Percentiles rank a stretch among this genome's conserved stretches.
Conservation (phyloP, 2,113 vertebrate genomes). For the Phylloscopus trochilus region DNA sequence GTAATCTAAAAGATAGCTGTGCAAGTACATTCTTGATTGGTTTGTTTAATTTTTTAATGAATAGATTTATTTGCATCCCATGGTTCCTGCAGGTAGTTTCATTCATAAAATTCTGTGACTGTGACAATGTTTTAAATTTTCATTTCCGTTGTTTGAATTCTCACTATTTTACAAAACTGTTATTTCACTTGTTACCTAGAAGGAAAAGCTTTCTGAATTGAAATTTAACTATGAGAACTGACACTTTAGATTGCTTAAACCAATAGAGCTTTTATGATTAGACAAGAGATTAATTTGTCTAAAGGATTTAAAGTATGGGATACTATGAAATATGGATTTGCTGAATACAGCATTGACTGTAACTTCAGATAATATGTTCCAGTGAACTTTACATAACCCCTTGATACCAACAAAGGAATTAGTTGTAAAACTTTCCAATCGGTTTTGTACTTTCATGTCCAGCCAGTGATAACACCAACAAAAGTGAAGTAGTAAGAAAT, state of each 20-base stretch:
- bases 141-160: background rate
- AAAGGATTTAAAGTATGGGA: slow-evolving; percentile 56
- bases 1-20: background rate
- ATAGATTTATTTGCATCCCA: background rate
- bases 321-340: slow-evolving; percentile 69
- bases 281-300: slow-evolving; percentile 66
- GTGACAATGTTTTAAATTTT: background rate
- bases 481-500: slow-evolving; percentile 83
- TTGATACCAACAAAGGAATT: slow-evolving; percentile 83
- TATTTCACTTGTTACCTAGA: slow-evolving; percentile 2
- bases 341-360: slow-evolving; percentile 64
- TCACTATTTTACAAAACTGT: background rate
- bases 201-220: slow-evolving; percentile 31
- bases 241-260: slow-evolving; percentile 34
- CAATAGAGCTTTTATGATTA: slow-evolving; percentile 42
- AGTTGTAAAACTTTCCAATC: slow-evolving; percentile 80
- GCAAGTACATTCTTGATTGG: background rate
- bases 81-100: background rate
- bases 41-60: background rate
- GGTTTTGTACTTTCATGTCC: slow-evolving; percentile 82
- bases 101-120: background rate
- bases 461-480: slow-evolving; percentile 85
- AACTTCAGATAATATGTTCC: slow-evolving; percentile 72
- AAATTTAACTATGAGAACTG: background rate
- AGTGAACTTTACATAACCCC: slow-evolving; percentile 87